A percentile compares a stretch with the other conserved stretches of the same genome.
phyloP scores from a whole-genome alignment of 2,888 invertebrate genomes.

The Cremastobaeus sp. region DNA sequence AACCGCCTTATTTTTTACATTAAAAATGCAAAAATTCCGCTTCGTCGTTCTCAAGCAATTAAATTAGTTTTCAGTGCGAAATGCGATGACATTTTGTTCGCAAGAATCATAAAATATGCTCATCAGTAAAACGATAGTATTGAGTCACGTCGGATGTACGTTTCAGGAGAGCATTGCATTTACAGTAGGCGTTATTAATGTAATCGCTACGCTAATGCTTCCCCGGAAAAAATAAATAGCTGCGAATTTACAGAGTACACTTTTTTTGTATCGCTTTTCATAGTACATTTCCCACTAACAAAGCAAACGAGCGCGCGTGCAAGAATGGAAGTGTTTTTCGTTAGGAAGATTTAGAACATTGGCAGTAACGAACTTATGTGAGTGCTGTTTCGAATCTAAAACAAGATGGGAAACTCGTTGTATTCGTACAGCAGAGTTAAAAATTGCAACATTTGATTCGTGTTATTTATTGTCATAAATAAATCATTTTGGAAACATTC shows the following conservation, averaged over 20 bases:
- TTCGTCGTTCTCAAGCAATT: too few species aligned
- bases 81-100: too few species aligned
- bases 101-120: too few species aligned
- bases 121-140: background rate
- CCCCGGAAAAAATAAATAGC: slow-evolving; percentile 21
- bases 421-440: too few species aligned
- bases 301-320: slow-evolving; percentile 13
- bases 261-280: slow-evolving; percentile 20
- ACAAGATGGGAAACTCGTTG: background rate
- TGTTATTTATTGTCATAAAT: too few species aligned
- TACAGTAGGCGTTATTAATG: slow-evolving; percentile 17
- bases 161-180: slow-evolving; percentile 18
- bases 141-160: slow-evolving; percentile 19
- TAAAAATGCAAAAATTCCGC: too few species aligned
- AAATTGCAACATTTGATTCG: too few species aligned
- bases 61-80: background rate
- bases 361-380: background rate
- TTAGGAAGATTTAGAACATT: slow-evolving; percentile 9
- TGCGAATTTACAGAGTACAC: slow-evolving; percentile 30
- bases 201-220: slow-evolving; percentile 30
- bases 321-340: slow-evolving; percentile 21
- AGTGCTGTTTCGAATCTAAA: background rate
- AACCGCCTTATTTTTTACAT: too few species aligned
- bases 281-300: slow-evolving; percentile 40
- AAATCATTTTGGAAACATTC: too few species aligned